Percentiles rank a stretch among this genome's conserved stretches.
Evolutionary conservation across 2,888 invertebrate species (phyloP).

Genomic region (Mimachlamys varia): DNA sequence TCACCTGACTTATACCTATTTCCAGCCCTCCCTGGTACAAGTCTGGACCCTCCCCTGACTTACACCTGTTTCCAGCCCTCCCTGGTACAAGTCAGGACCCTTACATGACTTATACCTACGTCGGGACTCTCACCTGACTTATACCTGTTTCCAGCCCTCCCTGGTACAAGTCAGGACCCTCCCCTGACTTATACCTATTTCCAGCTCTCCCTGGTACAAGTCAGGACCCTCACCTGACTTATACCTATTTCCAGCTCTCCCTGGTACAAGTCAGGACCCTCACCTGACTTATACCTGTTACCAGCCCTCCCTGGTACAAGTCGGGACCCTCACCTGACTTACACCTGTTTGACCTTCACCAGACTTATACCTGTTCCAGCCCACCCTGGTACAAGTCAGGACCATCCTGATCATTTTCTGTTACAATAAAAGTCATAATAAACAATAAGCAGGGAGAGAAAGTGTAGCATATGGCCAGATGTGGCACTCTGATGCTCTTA

Average conservation of each 20-base stretch:
- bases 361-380: neutral
- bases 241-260: neutral
- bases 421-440: neutral
- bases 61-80: neutral
- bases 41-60: no score
- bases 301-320: neutral
- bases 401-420: neutral
- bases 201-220: neutral
- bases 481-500: neutral
- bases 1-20: conserved; percentile 1
- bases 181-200: no score
- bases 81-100: neutral
- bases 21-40: no score
- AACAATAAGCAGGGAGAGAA: neutral
- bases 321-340: conserved; percentile 23
- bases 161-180: neutral
- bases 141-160: neutral
- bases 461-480: neutral
- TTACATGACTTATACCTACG: neutral
- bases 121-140: neutral
- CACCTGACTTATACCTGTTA: neutral
- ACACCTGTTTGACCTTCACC: conserved; percentile 4
- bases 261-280: neutral
- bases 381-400: neutral
- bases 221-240: conserved; percentile 28